Evolutionary conservation across 2,888 invertebrate species (phyloP), one percentile per base, ranked within the genome.

Genomic region (Torymus tubicola): DNA sequence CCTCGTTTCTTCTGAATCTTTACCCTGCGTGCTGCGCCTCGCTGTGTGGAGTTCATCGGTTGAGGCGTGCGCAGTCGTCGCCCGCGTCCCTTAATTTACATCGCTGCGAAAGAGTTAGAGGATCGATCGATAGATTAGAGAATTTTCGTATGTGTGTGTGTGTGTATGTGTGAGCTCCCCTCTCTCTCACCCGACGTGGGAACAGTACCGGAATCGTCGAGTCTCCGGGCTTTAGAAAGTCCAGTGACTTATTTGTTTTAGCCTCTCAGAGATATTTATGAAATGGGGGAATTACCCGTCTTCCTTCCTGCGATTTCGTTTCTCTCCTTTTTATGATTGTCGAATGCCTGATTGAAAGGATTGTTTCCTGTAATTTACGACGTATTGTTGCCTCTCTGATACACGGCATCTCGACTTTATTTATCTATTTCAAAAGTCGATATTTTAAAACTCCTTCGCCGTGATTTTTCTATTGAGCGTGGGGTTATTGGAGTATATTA

Each of bases 271-370:
- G 61, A 81, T 81, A 81, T 81, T 78, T 81, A 78, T 81, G 78
- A 78, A 78, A 78, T 70, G 74, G 73, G 55, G 53, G 65, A 69
- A 73, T 64, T 81, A 53, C 64, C 63, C 83, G 10, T 31, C 50
- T 70, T 65, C 68, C 42, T 42, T 42, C 42, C 42, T 42, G 42
- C 42, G 42, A 55, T 55, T 50, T 64, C 64, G 14, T 64, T 50
- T 55, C n/a, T 53, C 42, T 4, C 18, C 21, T 53, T 63, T 64
- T 72, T 78, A 31, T 84, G 82, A 84, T 83, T 81, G 83, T 83
- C 79, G 81, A 82, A 82, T 83, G 82, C 83, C 84, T 84, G 78
- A 81, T 81, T 81, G 81, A 81, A 81, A 78, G 73, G 65, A 74
- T 69, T 61, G 61, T 73, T 73, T 65, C 14, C 11, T 70, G 8